These are phyloP conservation scores for Hyalella azteca DNA, from an alignment of 2,888 invertebrate species.

Conservation along the genomic window DNA sequence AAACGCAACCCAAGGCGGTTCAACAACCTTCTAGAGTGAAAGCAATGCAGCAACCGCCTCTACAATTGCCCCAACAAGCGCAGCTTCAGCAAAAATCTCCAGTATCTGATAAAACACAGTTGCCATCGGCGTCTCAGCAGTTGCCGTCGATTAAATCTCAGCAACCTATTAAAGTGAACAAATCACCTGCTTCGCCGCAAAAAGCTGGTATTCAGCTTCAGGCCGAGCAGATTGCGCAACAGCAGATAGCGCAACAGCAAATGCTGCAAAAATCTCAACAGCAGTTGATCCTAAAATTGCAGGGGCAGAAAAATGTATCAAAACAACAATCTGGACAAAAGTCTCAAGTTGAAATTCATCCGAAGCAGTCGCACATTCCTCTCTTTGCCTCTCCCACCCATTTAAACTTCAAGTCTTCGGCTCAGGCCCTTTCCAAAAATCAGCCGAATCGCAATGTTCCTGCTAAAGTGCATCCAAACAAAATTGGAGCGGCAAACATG, in stretches of 20 bases:
- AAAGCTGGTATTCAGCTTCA: background rate
- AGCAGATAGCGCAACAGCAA: background rate
- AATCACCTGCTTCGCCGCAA: background rate
- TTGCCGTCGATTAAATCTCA: background rate
- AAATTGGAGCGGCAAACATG: background rate
- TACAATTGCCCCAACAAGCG: no score
- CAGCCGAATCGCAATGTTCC: background rate
- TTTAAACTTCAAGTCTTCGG: background rate
- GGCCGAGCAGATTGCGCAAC: background rate
- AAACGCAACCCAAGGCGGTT: background rate
- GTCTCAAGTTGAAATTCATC: no score
- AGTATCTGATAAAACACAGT: background rate
- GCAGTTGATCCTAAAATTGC: background rate
- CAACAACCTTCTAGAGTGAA: background rate
- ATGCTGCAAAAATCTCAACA: background rate
- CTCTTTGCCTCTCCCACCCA: conserved; percentile 17
- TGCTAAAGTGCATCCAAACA: background rate
- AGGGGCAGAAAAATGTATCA: no score
- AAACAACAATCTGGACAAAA: no score
- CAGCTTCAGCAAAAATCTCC: background rate
- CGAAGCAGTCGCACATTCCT: conserved; percentile 19
- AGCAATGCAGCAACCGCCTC: background rate
- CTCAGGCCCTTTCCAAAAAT: background rate
- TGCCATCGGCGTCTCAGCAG: background rate
- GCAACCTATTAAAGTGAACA: background rate